A percentile compares a stretch with the other conserved stretches of the same genome.
Conservation (phyloP, 2,797 vertebrate species). For the Squalus acanthias region DNA sequence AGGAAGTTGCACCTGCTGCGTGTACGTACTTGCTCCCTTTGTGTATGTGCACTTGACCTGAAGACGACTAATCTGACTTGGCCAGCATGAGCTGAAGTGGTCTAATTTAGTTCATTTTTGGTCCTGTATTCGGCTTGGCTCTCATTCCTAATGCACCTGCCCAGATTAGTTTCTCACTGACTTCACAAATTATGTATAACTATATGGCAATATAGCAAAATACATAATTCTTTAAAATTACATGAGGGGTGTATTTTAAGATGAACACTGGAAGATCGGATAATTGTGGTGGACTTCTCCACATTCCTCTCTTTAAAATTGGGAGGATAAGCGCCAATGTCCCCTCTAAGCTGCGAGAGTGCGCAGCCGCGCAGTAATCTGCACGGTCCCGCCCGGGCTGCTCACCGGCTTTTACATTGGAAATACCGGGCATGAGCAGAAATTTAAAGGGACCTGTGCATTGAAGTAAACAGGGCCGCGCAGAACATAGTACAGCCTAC, state of each 20-base stretch:
- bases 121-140: not conserved
- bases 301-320: too few relatives aligned
- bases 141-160: not conserved
- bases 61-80: too few relatives aligned
- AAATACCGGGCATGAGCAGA: too few relatives aligned
- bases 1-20: not conserved
- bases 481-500: too few relatives aligned
- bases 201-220: not conserved
- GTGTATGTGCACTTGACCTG: not conserved
- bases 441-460: too few relatives aligned
- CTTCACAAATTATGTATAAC: not conserved
- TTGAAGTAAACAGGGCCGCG: too few relatives aligned
- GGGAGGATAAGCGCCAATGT: too few relatives aligned
- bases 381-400: too few relatives aligned
- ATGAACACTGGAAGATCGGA: not conserved
- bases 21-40: not conserved
- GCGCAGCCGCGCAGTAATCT: too few relatives aligned
- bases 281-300: too few relatives aligned
- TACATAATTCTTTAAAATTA: not conserved
- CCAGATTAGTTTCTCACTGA: not conserved
- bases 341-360: too few relatives aligned
- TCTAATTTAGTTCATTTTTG: not conserved
- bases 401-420: too few relatives aligned
- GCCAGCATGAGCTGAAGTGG: not conserved
- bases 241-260: not conserved